A percentile compares a stretch with the other conserved stretches of the same genome.
These are phyloP conservation scores for Ferrisia virgata DNA, from an alignment of 2,888 invertebrate species.

Conservation along the genomic window DNA sequence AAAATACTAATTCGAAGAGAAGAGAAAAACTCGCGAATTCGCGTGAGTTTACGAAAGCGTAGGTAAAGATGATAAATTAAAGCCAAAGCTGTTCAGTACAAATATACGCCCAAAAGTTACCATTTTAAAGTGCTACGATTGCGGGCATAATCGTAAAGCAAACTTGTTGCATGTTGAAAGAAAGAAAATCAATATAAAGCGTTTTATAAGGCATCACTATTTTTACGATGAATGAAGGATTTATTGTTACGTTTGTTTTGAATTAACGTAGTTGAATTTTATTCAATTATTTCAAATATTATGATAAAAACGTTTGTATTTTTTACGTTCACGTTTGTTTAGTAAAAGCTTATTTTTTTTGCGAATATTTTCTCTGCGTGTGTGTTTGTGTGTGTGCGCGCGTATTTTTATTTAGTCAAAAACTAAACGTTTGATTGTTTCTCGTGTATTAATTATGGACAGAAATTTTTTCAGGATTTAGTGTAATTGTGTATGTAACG, in stretches of 20 bases:
- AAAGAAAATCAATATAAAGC: not conserved
- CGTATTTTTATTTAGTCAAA: not conserved
- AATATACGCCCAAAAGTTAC: slow-evolving; percentile 4
- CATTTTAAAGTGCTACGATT: not conserved
- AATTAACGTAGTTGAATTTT: not conserved
- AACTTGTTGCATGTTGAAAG: not conserved
- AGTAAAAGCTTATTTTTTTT: not conserved
- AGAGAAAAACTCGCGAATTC: not conserved
- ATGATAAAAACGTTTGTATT: too few species aligned
- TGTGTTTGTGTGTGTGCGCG: too few species aligned
- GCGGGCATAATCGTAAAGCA: not conserved
- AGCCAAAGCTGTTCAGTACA: slow-evolving; percentile 9
- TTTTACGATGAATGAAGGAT: not conserved
- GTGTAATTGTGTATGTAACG: not conserved
- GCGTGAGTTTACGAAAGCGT: not conserved
- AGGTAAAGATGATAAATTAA: not conserved
- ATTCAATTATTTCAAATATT: too few species aligned
- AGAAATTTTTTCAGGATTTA: not conserved
- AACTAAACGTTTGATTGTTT: not conserved
- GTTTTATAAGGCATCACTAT: not conserved
- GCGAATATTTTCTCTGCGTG: not conserved
- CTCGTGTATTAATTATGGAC: not conserved
- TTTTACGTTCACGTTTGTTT: not conserved
- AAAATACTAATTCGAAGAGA: not conserved
- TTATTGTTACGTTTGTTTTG: not conserved